Evolutionary conservation across 2,888 invertebrate species (phyloP), one percentile per base, ranked within the genome.

Genomic region (Malthinus seriepunctatus): DNA sequence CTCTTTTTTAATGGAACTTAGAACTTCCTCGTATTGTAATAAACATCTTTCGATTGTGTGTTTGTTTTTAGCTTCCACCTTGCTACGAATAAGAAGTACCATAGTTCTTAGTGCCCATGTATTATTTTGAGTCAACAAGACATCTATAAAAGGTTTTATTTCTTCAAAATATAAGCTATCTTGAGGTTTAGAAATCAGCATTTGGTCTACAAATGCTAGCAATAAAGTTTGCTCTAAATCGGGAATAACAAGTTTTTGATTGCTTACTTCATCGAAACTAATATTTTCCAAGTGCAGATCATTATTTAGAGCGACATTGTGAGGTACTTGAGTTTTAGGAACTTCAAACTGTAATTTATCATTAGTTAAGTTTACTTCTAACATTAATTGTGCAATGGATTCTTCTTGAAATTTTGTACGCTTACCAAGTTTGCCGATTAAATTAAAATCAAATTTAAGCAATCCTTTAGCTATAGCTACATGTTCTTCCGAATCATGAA

Each of bases 371-470:
- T 81, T 79, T 47, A 93, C 85, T 67, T 87, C 84, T 0, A 96
- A 76, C 35, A 89, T 86, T 10, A 98, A 81, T 73, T 97, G 98
- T 0, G 98, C 87, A 45, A 94, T 78, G 32, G 89, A 84, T 39
- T 87, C 88, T 67, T 88, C 84, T 76, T 99, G 98, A 74, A 87
- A 95, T 70, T 89, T 90, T 7, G 98, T 98, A 62, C 97, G 84
- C 74, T 92, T 91, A 0, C 97, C 97, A 65, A 97, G 79, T 33
- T 90, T 86, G 66, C 95, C 93, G 81, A 81, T 75, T 3, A 95
- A 82, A 67, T 87, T 83, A 38, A 93, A 78, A 42, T 84, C 83
- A 38, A 96, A 76, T 4, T 87, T 86, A 31, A 90, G 81, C 37
- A 85, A 74, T 39, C 85, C 80, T 63, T 84, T 82, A 0, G 91